Evolutionary conservation across 2,888 invertebrate species (phyloP).

Genomic region (Willowsia nigromaculata): DNA sequence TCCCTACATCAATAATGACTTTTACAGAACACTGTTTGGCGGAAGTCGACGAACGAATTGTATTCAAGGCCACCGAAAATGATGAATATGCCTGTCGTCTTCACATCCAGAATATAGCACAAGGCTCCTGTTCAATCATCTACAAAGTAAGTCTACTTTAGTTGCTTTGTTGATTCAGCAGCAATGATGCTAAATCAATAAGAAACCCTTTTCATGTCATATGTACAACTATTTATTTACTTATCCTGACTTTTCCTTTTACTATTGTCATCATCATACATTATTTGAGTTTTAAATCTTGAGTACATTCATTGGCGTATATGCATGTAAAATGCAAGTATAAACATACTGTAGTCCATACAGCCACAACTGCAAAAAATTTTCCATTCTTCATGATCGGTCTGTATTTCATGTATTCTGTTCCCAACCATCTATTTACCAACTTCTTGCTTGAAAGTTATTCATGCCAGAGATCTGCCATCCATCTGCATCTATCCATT

Average conservation of each 20-base stretch:
- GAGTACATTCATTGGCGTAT: background rate
- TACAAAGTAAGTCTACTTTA: slow-evolving; percentile 74
- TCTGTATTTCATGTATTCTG: background rate
- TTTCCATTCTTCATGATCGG: background rate
- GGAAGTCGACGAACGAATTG: slow-evolving; percentile 73
- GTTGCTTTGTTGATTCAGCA: background rate
- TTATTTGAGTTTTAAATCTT: background rate
- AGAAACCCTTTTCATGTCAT: slow-evolving; percentile 41
- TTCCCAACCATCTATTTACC: slow-evolving; percentile 18
- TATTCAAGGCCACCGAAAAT: slow-evolving; percentile 71
- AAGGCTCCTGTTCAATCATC: slow-evolving; percentile 72
- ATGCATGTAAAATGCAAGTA: background rate
- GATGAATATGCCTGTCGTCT: slow-evolving; percentile 73
- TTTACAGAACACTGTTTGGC: slow-evolving; percentile 70
- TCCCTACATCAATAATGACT: slow-evolving; percentile 27
- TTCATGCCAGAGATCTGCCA: slow-evolving; percentile 13
- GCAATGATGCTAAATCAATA: slow-evolving; percentile 10
- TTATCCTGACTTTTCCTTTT: background rate
- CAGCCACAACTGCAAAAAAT: background rate
- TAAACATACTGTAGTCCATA: background rate
- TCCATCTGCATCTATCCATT: slow-evolving; percentile 21
- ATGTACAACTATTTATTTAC: slow-evolving; percentile 37
- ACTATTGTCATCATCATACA: background rate
- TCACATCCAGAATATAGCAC: slow-evolving; percentile 75
- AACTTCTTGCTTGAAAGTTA: slow-evolving; percentile 25